Conservation (phyloP, 2,888 invertebrate genomes). For the Macroteleia sp. region DNA sequence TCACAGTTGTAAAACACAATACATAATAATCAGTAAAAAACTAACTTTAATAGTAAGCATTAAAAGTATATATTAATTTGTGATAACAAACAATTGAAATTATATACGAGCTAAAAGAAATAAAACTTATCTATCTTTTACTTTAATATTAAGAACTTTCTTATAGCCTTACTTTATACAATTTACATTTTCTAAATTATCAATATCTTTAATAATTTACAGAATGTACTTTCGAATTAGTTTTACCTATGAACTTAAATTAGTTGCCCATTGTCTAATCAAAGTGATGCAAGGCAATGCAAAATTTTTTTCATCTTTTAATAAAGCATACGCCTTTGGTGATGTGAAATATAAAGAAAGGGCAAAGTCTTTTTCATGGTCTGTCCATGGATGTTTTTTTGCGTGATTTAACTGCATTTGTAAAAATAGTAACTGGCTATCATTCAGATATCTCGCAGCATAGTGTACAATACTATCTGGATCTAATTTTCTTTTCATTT, state of each 20-base stretch:
- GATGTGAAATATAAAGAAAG: slow-evolving; percentile 40
- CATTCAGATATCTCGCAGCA: slow-evolving; percentile 42
- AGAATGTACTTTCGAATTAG: too few relatives aligned
- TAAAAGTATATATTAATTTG: too few relatives aligned
- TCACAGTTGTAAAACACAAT: too few relatives aligned
- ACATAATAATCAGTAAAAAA: too few relatives aligned
- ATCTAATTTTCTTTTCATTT: slow-evolving; percentile 37
- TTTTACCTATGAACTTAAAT: slow-evolving; percentile 13
- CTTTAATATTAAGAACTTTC: too few relatives aligned
- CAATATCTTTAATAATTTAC: too few relatives aligned
- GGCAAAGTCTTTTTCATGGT: slow-evolving; percentile 49
- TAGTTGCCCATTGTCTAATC: slow-evolving; percentile 39
- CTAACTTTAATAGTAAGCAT: too few relatives aligned
- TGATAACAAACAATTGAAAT: too few relatives aligned
- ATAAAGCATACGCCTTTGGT: slow-evolving; percentile 32
- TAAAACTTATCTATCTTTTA: too few relatives aligned
- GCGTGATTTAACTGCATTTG: slow-evolving; percentile 57
- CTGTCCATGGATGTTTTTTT: slow-evolving; percentile 50
- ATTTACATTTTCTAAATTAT: too few relatives aligned
- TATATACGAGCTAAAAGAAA: too few relatives aligned
- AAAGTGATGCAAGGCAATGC: slow-evolving; percentile 40
- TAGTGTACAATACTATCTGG: slow-evolving; percentile 42
- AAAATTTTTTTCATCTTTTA: slow-evolving; percentile 37
- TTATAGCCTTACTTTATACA: too few relatives aligned
- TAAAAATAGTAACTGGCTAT: slow-evolving; percentile 32